These are phyloP conservation scores for Burhinus bistriatus DNA, from an alignment of 2,113 vertebrate species.

Conservation along the genomic window DNA sequence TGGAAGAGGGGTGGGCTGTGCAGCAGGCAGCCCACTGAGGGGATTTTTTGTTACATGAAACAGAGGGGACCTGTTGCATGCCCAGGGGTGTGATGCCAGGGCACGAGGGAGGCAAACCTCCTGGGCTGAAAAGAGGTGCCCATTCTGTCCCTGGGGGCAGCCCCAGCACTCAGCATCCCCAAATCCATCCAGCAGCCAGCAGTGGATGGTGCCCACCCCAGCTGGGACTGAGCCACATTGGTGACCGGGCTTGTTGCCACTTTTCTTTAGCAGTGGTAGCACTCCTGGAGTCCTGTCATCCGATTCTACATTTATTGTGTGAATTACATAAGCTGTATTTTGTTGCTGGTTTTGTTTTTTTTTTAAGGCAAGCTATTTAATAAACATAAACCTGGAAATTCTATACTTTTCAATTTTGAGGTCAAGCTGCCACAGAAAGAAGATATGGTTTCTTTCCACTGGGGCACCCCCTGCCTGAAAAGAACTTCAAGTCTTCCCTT, in stretches of 20 bases:
- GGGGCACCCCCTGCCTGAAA: background rate
- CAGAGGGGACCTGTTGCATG: background rate
- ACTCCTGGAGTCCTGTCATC: background rate
- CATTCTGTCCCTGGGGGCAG: background rate
- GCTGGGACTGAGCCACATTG: accelerated
- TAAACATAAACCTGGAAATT: background rate
- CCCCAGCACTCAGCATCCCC: background rate
- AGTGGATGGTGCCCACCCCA: background rate
- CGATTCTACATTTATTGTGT: background rate
- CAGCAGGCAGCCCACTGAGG: background rate
- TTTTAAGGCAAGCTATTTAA: background rate
- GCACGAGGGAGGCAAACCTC: background rate
- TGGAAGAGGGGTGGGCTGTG: background rate
- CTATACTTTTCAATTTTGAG: background rate
- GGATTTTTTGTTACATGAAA: background rate
- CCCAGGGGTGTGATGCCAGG: background rate
- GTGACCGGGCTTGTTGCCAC: accelerated
- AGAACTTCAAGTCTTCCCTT: background rate
- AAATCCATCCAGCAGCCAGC: background rate
- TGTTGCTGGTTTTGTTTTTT: no score
- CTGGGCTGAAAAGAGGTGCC: background rate
- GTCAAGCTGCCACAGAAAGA: background rate
- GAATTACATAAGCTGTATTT: background rate
- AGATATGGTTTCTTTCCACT: background rate
- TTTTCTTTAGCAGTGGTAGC: background rate